Percentiles rank a stretch among this genome's conserved stretches.
These are phyloP conservation scores for Polydrusus cervinus DNA, from an alignment of 2,888 invertebrate genomes.

Conservation along the genomic window DNA sequence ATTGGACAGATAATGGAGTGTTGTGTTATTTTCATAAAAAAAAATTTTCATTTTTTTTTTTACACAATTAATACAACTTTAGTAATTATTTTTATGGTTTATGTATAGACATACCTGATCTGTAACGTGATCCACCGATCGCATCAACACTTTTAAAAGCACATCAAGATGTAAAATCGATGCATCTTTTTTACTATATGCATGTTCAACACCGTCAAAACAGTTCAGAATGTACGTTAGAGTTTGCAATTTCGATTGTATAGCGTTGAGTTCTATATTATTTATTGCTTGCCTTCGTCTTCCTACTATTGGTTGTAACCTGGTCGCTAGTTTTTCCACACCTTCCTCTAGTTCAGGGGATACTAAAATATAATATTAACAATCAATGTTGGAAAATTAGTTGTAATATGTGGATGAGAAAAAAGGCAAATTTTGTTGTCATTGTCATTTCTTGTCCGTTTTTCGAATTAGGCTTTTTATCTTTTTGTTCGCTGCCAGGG, in stretches of 20 bases:
- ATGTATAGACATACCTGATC: slow-evolving; percentile 60
- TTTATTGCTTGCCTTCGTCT: slow-evolving; percentile 41
- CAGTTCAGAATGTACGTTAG: slow-evolving; percentile 24
- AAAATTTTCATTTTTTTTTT: too few relatives aligned
- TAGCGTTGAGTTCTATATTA: slow-evolving; percentile 46
- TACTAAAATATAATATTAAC: neutral
- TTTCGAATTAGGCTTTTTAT: too few relatives aligned
- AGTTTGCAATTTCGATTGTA: slow-evolving; percentile 48
- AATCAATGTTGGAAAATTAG: neutral
- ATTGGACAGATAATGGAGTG: too few relatives aligned
- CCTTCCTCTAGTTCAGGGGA: neutral
- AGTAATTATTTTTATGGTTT: too few relatives aligned
- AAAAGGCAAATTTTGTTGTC: too few relatives aligned
- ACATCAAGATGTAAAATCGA: slow-evolving; percentile 10
- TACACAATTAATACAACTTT: too few relatives aligned
- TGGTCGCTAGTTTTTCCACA: too few relatives aligned
- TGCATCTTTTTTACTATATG: neutral
- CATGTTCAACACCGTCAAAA: slow-evolving; percentile 8
- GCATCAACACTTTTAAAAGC: slow-evolving; percentile 28
- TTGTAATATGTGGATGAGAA: too few relatives aligned
- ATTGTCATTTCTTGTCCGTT: too few relatives aligned
- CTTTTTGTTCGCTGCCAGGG: too few relatives aligned
- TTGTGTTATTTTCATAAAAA: too few relatives aligned
- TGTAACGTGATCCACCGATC: slow-evolving; percentile 54
- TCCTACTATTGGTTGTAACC: neutral